Conservation (phyloP, 2,888 invertebrate species). For the Augochlorella aurata region DNA sequence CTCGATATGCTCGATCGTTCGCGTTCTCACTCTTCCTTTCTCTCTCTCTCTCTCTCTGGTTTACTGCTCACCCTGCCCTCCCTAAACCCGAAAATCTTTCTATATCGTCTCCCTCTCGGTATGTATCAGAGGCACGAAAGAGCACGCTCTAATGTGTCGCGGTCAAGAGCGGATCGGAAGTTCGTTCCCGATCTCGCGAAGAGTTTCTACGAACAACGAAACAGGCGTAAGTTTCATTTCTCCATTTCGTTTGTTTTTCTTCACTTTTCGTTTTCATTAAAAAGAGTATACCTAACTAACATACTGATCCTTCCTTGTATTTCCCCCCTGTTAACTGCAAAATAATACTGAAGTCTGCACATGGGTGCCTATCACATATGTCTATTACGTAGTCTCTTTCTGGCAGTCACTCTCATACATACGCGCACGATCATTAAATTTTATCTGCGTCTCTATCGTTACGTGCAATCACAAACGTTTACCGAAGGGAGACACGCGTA, state of each 20-base stretch:
- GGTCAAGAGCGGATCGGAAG: constrained; percentile 36
- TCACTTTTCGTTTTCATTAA: constrained; percentile 19
- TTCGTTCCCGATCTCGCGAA: constrained; percentile 41
- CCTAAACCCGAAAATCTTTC: background rate
- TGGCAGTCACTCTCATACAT: constrained; percentile 58
- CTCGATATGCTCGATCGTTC: constrained; percentile 16
- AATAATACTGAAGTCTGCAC: constrained; percentile 82
- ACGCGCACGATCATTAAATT: constrained; percentile 32
- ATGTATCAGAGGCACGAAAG: background rate
- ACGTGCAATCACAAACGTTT: constrained; percentile 47
- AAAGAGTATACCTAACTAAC: constrained; percentile 71
- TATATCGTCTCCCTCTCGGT: background rate
- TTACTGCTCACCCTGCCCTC: background rate
- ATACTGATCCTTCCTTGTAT: constrained; percentile 57
- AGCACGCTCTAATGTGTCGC: constrained; percentile 35
- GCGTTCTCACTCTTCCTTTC: background rate
- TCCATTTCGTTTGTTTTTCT: constrained; percentile 26
- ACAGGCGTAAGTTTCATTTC: constrained; percentile 62
- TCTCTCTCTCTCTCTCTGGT: background rate
- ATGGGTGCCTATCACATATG: constrained; percentile 82
- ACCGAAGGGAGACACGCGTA: background rate
- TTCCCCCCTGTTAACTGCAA: constrained; percentile 75
- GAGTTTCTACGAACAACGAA: constrained; percentile 69
- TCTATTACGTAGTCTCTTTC: constrained; percentile 71
- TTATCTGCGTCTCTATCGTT: constrained; percentile 24